Base-by-base conservation (phyloP, 2,888 invertebrate species). In the Empis stercorea region DNA sequence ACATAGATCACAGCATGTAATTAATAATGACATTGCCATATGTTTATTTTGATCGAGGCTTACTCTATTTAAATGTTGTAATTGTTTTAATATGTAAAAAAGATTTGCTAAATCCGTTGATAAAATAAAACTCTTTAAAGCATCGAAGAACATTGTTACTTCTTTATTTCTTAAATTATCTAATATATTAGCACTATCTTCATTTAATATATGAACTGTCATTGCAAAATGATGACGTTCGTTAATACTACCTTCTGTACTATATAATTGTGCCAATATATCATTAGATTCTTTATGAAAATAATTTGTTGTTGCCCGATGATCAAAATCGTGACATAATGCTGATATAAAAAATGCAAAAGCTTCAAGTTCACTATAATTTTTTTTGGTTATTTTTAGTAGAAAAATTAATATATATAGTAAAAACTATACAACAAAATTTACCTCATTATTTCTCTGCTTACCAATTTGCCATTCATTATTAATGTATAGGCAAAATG, bases 161-260 rank as follows among this genome's bases (percentile, higher is more conserved):
- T n/a, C n/a, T n/a, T n/a, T n/a, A n/a, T n/a, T n/a, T n/a, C n/a
- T 73, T 45, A 91, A 66, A 34, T 76, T 71, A 61, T 84, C 83
- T 57, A 91, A 76, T 53, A 92, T 80, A 63, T 89, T 89, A 63
- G 89, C 88, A 20, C 84, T 86, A 54, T 87, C 84, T 9, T 84
- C 84, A 68, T 86, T 87, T 40, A 92, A 72, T 53, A 89, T 84
- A 57, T 85, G 84, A 72, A 91, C 77, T 1, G 88, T 81, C 63
- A 89, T 88, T 0, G 88, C 82, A 46, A 89, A 73, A 65, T 92
- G 91, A 64, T 92, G 89, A 20, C 87, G 74, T 75, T 89, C 88
- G 80, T 88, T 82, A 14, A 88, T 84, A 43, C 87, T 87, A 30
- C 88, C 88, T 61, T 88, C 86, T 42, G 86, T 87, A 30, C 86